Evolutionary conservation across 2,113 vertebrate species (phyloP), one percentile per base, ranked within the genome.

Genomic region (Murina feae): DNA sequence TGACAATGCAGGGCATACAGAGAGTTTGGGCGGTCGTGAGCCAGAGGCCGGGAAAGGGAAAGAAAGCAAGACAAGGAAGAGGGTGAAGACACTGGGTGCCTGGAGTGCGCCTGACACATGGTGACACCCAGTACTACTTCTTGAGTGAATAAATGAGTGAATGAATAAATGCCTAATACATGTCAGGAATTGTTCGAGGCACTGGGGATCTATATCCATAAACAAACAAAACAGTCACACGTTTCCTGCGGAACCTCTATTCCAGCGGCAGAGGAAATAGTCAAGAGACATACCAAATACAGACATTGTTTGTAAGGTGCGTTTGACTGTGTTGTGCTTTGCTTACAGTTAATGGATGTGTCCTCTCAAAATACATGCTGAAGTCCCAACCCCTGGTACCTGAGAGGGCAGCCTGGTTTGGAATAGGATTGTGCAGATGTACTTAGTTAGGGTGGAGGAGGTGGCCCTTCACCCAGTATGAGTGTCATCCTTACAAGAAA

Each of bases 111-210:
- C 60, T n/a, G 58, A 16, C 53, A 23, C 9, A 0, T 2, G 8
- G 44, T 2, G 30, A 66, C 20, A 3, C 0, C 0, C 28, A 23
- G 35, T n/a, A 23, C 17, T 49, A 25, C 28, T 32, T 80, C 17
- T 14, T 18, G 20, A 42, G 7, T 65, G 12, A 66, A 2, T 10
- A 42, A 18, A 2, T 18, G 20, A 42, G 6, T 60, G 14, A 55
- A 1, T 9, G 47, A 16, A 1, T 28, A 39, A 28, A 21, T 53
- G 23, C 65, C 39, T 49, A 18, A 1, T 3, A 3, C 6, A 4
- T 0, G 4, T 71, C 42, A 49, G 39, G 39, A 9, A 11, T 47
- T 14, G 5, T 58, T 37, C 12, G 17, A 30, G 47, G 44, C 7
- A 5, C 72, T 12, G 60, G 68, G 47, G 65, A 20, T 6, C 30